Evolutionary conservation across 2,888 invertebrate genomes (phyloP).

Genomic region (Sipunculus nudus): DNA sequence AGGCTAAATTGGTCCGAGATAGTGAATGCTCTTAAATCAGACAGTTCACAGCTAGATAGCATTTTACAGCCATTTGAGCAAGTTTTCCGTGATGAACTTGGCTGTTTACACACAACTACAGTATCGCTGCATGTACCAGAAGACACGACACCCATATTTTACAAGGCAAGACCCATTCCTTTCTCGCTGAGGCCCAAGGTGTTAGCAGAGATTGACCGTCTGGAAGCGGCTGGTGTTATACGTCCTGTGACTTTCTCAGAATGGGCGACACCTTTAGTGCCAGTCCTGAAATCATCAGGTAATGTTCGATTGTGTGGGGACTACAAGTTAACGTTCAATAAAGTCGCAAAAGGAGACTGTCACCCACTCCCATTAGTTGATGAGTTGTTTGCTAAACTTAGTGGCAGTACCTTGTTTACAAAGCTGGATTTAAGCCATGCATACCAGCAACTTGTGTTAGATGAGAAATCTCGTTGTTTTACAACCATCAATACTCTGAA

Average conservation of each 20-base stretch:
- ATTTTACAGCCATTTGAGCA: too few relatives aligned
- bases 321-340: conserved; percentile 31
- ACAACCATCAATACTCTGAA: conserved; percentile 4
- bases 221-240: conserved; percentile 8
- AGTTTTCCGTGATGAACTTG: too few relatives aligned
- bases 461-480: too few relatives aligned
- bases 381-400: conserved; percentile 24
- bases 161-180: too few relatives aligned
- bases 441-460: conserved; percentile 19
- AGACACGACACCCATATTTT: too few relatives aligned
- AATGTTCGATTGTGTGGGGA: conserved; percentile 30
- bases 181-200: too few relatives aligned
- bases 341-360: conserved; percentile 5
- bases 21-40: too few relatives aligned
- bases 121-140: too few relatives aligned
- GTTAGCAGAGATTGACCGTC: conserved; percentile 8
- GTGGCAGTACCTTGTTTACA: conserved; percentile 29
- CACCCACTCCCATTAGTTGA: conserved; percentile 31
- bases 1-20: not conserved
- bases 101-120: too few relatives aligned
- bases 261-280: conserved; percentile 39
- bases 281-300: conserved; percentile 21
- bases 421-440: conserved; percentile 44
- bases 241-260: conserved; percentile 21
- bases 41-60: too few relatives aligned